Base-by-base conservation (phyloP, 2,888 invertebrate species). In the Gortyna flavago region DNA sequence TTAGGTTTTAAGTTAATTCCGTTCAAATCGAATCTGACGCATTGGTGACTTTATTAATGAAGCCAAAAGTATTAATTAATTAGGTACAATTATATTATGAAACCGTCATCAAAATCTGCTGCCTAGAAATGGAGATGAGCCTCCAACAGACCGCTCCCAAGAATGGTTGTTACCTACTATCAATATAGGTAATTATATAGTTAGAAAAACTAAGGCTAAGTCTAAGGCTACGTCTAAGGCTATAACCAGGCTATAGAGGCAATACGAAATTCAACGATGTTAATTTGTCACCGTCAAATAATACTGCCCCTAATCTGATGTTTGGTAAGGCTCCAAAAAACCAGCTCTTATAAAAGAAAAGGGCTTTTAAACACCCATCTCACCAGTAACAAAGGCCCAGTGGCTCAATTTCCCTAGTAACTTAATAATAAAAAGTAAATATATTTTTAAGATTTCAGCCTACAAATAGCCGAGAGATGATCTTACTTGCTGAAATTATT, bases 401-500 rank as follows among this genome's bases (percentile, higher is more conserved):
- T 44, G 32, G 57, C 83, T 77, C 78, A 73, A 83, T 73, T 70
- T 85, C 67, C 44, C 54, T 18, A 61, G 69, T 83, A 85, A 85
- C 72, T 77, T 82, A 73, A 85, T 83, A 77, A 85, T 71, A 85
- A 78, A 77, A 67, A 83, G 79, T 77, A 73, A 73, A 85, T 83
- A 83, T 62, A 68, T 85, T 85, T 83, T 83, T 71, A 77, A 67
- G 70, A 78, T 83, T 83, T 64, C 62, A 64, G 48, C 79, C 51
- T 44, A 71, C 79, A 71, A 83, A 83, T 83, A 83, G 66, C 78
- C 35, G 70, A 38, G 59, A 69, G 72, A 77, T 83, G 70, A 83
- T 83, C 83, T 83, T 83, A 73, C 83, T 71, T 61, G 48, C 83
- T 82, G 70, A 71, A 83, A 83, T 83, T 83, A 82, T 85, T 85